Evolutionary conservation across 2,888 invertebrate species (phyloP).

Genomic region (Cotesia congregata): DNA sequence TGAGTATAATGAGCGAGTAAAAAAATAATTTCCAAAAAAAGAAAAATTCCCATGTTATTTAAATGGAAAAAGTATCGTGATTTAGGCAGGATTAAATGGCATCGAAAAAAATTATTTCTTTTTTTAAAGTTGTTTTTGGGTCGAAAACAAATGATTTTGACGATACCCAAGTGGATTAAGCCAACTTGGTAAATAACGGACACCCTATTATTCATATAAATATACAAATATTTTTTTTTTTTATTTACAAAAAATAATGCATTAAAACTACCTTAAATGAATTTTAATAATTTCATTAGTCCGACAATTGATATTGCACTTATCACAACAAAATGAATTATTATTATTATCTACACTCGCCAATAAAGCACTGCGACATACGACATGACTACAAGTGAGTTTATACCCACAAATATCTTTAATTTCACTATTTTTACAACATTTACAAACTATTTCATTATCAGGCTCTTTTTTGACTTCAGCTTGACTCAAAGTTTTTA

Average conservation of each 20-base stretch:
- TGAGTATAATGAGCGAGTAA: no score
- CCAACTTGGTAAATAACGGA: no score
- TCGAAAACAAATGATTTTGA: no score
- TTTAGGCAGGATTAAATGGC: no score
- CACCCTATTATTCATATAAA: background rate
- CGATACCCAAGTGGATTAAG: no score
- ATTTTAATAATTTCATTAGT: background rate
- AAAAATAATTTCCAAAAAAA: no score
- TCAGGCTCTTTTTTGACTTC: slow-evolving; percentile 37
- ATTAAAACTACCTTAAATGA: background rate
- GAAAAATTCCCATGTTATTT: no score
- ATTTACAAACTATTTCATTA: slow-evolving; percentile 62
- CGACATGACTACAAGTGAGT: background rate
- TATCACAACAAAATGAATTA: background rate
- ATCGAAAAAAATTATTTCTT: no score
- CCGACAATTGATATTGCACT: background rate
- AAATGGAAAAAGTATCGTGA: no score
- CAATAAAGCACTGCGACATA: background rate
- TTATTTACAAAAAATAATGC: background rate
- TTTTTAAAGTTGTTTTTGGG: no score
- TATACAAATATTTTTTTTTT: background rate
- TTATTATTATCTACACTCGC: background rate
- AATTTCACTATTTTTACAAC: slow-evolving; percentile 60
- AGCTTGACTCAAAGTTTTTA: slow-evolving; percentile 50
- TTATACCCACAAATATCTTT: background rate